Evolutionary conservation across 2,888 invertebrate genomes (phyloP).

Genomic region (Platypus cylindrus): DNA sequence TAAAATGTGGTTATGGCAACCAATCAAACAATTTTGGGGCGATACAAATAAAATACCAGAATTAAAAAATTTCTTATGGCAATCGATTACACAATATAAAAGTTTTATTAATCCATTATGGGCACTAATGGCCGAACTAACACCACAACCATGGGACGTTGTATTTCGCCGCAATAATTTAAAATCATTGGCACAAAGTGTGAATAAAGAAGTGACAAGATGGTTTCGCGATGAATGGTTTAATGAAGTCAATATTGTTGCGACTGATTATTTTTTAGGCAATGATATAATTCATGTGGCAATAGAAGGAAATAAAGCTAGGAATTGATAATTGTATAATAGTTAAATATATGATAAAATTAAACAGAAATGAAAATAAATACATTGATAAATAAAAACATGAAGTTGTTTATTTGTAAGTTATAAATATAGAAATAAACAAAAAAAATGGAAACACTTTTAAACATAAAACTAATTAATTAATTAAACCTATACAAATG

Average conservation of each 20-base stretch:
- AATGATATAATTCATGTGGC: constrained; percentile 59
- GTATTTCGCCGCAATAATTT: constrained; percentile 48
- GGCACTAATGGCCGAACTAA: constrained; percentile 64
- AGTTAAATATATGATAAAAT: no score
- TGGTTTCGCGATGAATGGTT: constrained; percentile 58
- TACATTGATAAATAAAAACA: neutral
- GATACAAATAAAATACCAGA: constrained; percentile 43
- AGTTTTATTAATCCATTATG: constrained; percentile 39
- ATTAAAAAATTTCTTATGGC: constrained; percentile 40
- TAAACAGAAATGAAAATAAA: neutral
- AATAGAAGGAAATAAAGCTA: constrained; percentile 33
- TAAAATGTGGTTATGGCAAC: constrained; percentile 40
- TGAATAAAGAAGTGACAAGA: constrained; percentile 56
- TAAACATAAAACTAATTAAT: neutral
- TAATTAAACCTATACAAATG: constrained; percentile 27
- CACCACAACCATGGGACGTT: constrained; percentile 51
- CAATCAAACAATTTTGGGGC: constrained; percentile 54
- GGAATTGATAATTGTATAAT: no score
- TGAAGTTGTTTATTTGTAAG: constrained; percentile 2
- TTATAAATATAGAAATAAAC: no score
- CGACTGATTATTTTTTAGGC: constrained; percentile 60
- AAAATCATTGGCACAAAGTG: constrained; percentile 48
- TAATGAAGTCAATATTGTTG: constrained; percentile 53
- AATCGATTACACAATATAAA: constrained; percentile 32
- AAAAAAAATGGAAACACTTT: no score